These are phyloP conservation scores for Caenorhabditis virilis DNA, from an alignment of 2,888 invertebrate genomes.

Conservation along the genomic window DNA sequence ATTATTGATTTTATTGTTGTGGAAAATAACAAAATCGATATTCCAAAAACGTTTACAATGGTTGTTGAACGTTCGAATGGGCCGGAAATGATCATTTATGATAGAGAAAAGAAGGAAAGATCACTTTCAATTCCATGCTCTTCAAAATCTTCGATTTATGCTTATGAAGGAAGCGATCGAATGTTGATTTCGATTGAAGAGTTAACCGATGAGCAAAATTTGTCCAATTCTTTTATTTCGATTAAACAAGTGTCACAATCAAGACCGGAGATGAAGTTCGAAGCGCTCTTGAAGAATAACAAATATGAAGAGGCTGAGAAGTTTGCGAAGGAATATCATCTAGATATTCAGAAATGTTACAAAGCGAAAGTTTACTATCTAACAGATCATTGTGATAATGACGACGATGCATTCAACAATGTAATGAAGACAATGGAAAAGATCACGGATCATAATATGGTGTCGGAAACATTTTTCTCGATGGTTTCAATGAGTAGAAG, in stretches of 20 bases:
- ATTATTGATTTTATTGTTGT: constrained; percentile 30
- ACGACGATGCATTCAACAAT: constrained; percentile 24
- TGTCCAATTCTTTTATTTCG: no score
- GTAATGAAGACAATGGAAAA: constrained; percentile 34
- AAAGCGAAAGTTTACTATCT: constrained; percentile 25
- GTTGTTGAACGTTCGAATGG: constrained; percentile 12
- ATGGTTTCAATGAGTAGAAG: constrained; percentile 26
- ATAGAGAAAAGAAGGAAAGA: constrained; percentile 13
- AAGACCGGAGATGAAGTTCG: constrained; percentile 35
- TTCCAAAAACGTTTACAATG: no score
- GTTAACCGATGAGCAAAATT: no score
- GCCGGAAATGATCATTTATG: constrained; percentile 15
- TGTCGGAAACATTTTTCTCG: constrained; percentile 36
- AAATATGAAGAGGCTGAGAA: constrained; percentile 49
- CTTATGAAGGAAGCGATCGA: constrained; percentile 26
- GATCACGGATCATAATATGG: constrained; percentile 44
- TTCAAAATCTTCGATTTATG: constrained; percentile 12
- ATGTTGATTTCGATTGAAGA: constrained; percentile 31
- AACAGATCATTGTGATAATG: constrained; percentile 21
- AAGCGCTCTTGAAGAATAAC: constrained; percentile 28
- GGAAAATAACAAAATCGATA: constrained; percentile 15
- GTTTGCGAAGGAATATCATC: constrained; percentile 40
- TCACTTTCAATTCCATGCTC: constrained; percentile 8
- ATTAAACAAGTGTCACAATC: constrained; percentile 36
- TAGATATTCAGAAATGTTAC: constrained; percentile 41